Base-by-base conservation (phyloP, 35 echinoderm and acorn worm species). In the Apostichopus parvimensis region DNA sequence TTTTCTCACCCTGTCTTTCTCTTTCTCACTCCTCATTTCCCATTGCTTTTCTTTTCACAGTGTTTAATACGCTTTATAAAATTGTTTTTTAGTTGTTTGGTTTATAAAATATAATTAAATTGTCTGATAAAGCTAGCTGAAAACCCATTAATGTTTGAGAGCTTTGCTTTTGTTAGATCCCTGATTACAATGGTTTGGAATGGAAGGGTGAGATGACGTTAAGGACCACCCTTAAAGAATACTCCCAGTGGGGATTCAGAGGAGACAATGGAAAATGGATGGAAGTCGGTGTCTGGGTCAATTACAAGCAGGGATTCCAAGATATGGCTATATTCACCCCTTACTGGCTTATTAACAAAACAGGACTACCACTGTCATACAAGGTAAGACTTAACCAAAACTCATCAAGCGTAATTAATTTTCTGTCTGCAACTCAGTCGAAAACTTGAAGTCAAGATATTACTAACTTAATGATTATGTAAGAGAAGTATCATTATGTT, bases 271-370 rank as follows among this genome's bases (percentile, higher is more conserved):
- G 87, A 17, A 94, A 94, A 79, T 91, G 85, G 93, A 91, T 95
- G 17, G 97, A 98, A 87, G 85, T 95, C 23, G 97, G 97, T 54
- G 97, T 98, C 18, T 94, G 91, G 91, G 95, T 88, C 10, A 90
- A 98, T 56, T 98, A 98, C 81, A 95, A 91, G 18, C 90, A 92
- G 14, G 97, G 97, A 18, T 95, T 87, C 88, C 73, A 94, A 79
- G 94, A 98, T 55, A 98, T 98, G 97, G 94, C 97, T 8, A 73
- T 98, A 8, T 98, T 96, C 82, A 87, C 93, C 18, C 93, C 97
- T 28, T 98, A 98, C 82, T 96, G 94, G 91, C 94, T 98, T 0
- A 90, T 98, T 75, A 98, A 98, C 82, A 98, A 98, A 75, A 98
- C 97, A 25, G 97, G 95, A 13, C 91, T 96, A 57, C 91, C 97